Conservation (phyloP, 2,113 vertebrate species). For the Athene noctua region DNA sequence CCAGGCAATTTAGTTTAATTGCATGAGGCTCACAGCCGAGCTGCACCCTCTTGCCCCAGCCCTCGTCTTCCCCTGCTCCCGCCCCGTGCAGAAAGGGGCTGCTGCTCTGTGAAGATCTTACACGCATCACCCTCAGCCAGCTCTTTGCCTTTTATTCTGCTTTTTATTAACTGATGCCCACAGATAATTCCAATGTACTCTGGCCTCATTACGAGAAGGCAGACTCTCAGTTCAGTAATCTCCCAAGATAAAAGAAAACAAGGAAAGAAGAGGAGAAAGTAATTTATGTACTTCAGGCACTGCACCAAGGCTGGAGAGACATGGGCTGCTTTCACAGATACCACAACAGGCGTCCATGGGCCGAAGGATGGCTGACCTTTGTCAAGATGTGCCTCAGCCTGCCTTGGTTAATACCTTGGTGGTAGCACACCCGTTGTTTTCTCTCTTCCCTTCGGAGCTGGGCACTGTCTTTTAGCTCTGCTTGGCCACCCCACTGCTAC, state of each 20-base stretch:
- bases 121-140: not conserved
- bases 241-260: conserved; percentile 16
- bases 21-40: fast-evolving
- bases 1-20: conserved; percentile 18
- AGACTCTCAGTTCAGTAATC: not conserved
- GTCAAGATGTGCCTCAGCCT: not conserved
- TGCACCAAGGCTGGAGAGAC: fast-evolving
- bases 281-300: not conserved
- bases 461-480: not conserved
- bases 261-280: not conserved
- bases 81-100: fast-evolving
- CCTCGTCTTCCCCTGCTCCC: not conserved
- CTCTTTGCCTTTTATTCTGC: not conserved
- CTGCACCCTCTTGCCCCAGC: not conserved
- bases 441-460: not conserved
- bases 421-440: not conserved
- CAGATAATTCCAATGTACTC: not conserved
- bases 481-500: not conserved
- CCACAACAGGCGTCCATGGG: not conserved
- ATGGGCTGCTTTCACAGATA: not conserved
- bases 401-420: not conserved
- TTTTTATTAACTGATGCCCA: not conserved
- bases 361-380: not conserved
- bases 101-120: not conserved
- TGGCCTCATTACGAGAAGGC: not conserved